A percentile compares a stretch with the other conserved stretches of the same genome.
These are phyloP conservation scores for Enteromius mattozi DNA, from an alignment of 2,797 vertebrate species.

Conservation along the genomic window DNA sequence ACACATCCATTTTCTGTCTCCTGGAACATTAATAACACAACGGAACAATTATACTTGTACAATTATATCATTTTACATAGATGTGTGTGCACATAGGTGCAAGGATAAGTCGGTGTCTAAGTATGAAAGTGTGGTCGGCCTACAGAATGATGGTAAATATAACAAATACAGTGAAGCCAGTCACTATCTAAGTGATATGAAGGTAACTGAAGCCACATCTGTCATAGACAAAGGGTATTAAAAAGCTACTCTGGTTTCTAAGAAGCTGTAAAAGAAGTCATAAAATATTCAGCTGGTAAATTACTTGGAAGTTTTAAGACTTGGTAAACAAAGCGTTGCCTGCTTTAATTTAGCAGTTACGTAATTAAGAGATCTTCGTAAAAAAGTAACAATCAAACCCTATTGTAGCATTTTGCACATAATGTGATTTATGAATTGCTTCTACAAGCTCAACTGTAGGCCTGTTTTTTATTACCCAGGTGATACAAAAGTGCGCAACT, in stretches of 20 bases:
- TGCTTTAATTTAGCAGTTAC: conserved; percentile 30
- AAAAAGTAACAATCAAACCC: conserved; percentile 8
- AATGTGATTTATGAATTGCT: conserved; percentile 24
- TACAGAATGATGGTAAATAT: not conserved
- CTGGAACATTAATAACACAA: conserved; percentile 31
- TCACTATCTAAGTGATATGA: conserved; percentile 1
- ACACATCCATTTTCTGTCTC: conserved; percentile 53
- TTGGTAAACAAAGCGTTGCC: conserved; percentile 13
- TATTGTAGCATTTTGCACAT: conserved; percentile 2
- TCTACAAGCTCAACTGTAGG: not conserved
- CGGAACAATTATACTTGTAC: not conserved
- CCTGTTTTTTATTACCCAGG: not conserved
- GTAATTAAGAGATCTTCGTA: conserved; percentile 25
- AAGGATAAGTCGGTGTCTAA: not conserved
- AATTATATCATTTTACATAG: not conserved
- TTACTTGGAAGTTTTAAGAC: conserved; percentile 32
- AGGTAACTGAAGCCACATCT: conserved; percentile 35
- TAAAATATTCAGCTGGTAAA: conserved; percentile 41
- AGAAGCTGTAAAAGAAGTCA: conserved; percentile 24
- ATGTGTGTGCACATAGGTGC: not conserved
- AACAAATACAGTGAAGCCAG: not conserved
- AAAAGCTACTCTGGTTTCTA: conserved; percentile 37
- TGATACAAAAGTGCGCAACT: not conserved
- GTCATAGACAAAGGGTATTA: conserved; percentile 12
- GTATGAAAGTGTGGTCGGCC: not conserved